These are phyloP conservation scores for Lytechinus variegatus DNA, from an alignment of 35 echinoderm and acorn worm species.

Conservation along the genomic window DNA sequence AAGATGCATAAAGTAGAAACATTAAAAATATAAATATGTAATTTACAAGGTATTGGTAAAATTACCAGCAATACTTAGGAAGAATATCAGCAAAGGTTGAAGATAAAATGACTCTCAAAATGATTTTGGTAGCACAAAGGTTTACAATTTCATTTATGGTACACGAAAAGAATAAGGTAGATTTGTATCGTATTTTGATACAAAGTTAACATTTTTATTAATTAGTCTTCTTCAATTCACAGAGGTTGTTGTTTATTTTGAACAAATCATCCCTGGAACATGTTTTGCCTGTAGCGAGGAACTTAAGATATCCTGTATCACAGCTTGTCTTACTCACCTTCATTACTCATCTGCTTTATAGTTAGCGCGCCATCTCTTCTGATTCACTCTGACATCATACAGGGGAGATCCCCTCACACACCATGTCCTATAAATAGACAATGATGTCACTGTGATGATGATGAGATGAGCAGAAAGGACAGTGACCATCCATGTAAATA, in stretches of 20 bases:
- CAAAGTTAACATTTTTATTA: no score
- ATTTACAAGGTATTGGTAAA: no score
- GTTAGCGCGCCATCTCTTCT: background rate
- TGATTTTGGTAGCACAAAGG: no score
- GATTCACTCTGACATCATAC: slow-evolving; percentile 31
- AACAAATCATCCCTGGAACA: background rate
- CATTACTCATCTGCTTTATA: background rate
- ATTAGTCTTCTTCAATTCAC: no score
- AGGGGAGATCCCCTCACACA: background rate
- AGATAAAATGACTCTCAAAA: no score
- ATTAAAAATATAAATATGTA: no score
- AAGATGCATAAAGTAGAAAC: no score
- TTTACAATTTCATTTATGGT: no score
- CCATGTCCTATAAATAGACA: background rate
- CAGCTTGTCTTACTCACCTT: background rate
- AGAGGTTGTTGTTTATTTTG: background rate
- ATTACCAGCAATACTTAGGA: no score
- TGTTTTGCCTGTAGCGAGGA: background rate
- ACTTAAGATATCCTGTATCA: background rate
- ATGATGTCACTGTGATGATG: slow-evolving; percentile 6
- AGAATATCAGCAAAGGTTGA: no score
- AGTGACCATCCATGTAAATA: slow-evolving; percentile 42
- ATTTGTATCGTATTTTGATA: no score
- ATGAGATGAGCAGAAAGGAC: slow-evolving; percentile 48
- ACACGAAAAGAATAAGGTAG: no score